Base-by-base conservation (phyloP, 2,888 invertebrate genomes). In the Pilophorus perplexus region DNA sequence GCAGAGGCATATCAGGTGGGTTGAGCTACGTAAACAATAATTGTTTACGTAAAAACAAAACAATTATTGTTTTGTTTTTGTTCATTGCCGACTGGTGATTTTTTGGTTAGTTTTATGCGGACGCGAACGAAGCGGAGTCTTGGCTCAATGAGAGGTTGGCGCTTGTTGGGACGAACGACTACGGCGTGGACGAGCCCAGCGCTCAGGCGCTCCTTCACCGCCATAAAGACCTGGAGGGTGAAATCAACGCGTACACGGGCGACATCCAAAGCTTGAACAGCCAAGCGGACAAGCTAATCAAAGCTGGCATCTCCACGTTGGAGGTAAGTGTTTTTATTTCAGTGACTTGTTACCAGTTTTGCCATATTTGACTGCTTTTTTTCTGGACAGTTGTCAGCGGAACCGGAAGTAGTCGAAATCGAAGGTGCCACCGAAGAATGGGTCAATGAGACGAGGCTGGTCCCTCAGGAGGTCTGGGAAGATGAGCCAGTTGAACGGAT, bases 101-200 rank as follows among this genome's bases (percentile, higher is more conserved):
- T 48, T 4, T 48, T 52, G 3, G 72, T 18, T 76, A 87, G 84
- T 96, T 95, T 80, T 94, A 95, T 77, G 90, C 94, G 0, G 98
- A 98, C 78, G 95, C 96, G 0, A 96, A 98, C 79, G 98, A 98
- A 75, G 91, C 94, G 0, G 97, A 98, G 74, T 95, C 95, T 0
- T 98, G 96, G 95, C 85, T 97, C 80, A 90, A 92, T 72, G 98
- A 98, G 78, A 95, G 94, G 79, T 88, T 93, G 78, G 89, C 95
- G 0, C 82, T 99, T 38, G 91, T 95, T 12, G 85, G 87, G 10
- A 92, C 93, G 0, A 85, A 85, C 57, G 98, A 99, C 80, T 90
- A 89, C 75, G 98, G 98, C 1, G 85, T 86, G 14, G 96, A 96
- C 79, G 95, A 95, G 73, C 90, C 93, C 0, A 88, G 90, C 66